Percentiles rank a stretch among this genome's conserved stretches.
phyloP scores from a whole-genome alignment of 2,113 vertebrate species.

The Elanus axillaris region DNA sequence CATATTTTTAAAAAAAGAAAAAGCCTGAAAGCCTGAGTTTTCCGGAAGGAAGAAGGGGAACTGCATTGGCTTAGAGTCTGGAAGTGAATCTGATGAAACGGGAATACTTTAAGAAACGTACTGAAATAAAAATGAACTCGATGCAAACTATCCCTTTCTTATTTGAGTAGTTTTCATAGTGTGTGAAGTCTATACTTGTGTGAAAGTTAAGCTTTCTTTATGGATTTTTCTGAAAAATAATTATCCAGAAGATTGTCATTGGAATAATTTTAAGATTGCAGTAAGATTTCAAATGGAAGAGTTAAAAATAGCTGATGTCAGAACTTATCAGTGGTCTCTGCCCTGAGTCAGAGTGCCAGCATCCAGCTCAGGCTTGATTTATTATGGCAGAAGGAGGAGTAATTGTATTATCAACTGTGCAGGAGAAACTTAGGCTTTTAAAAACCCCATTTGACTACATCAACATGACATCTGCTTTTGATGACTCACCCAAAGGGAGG shows the following conservation, averaged over 20 bases:
- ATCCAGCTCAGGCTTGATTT: not conserved
- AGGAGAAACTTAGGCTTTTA: not conserved
- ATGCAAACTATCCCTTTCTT: not conserved
- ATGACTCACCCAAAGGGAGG: slow-evolving; percentile 3
- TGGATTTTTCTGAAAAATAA: not conserved
- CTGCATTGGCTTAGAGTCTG: not conserved
- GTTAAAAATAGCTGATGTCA: not conserved
- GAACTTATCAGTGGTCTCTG: not conserved
- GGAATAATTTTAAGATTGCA: not conserved
- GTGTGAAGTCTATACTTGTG: not conserved
- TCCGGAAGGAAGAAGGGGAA: not conserved
- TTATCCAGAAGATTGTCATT: not conserved
- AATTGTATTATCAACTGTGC: not conserved
- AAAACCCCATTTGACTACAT: not conserved
- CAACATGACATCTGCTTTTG: not conserved
- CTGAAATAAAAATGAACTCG: not conserved
- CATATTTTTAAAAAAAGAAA: not conserved
- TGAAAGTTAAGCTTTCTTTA: not conserved
- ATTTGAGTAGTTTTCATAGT: not conserved
- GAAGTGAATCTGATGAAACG: not conserved
- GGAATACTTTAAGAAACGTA: not conserved
- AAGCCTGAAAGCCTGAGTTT: not conserved
- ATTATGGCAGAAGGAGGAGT: not conserved
- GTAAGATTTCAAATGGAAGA: not conserved
- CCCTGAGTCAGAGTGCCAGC: not conserved